Evolutionary conservation across 92 coral and sea anemone genomes (phyloP).

Genomic region (Epizoanthus fatuus): DNA sequence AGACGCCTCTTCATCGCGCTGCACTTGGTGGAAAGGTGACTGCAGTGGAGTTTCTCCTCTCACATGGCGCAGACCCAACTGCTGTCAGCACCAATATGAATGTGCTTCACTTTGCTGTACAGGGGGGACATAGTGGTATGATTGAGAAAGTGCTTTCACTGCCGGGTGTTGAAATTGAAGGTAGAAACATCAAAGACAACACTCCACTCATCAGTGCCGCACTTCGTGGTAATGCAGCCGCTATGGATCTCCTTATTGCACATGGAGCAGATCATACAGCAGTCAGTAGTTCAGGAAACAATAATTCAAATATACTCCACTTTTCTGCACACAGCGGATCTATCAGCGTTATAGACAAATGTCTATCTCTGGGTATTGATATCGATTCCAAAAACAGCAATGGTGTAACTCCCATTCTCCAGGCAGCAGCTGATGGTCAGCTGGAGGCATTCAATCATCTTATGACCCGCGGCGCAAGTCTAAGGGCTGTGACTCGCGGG

Average conservation of each 20-base stretch:
- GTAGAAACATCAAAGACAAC: neutral
- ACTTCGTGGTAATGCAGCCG: too few relatives aligned
- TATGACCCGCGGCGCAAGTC: neutral
- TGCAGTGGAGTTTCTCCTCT: neutral
- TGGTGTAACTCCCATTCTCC: neutral
- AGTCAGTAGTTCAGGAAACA: neutral
- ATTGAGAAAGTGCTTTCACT: slow-evolving; percentile 10
- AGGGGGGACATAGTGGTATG: neutral
- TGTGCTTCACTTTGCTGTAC: slow-evolving; percentile 22
- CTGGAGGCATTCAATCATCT: slow-evolving; percentile 4
- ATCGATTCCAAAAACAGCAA: neutral
- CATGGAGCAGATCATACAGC: too few relatives aligned
- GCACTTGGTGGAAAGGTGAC: neutral
- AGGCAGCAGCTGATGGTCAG: slow-evolving; percentile 1
- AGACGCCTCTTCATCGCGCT: neutral
- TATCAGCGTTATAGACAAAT: neutral
- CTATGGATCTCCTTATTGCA: too few relatives aligned
- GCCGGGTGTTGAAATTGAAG: slow-evolving; percentile 4
- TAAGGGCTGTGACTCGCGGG: neutral
- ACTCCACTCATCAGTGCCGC: too few relatives aligned
- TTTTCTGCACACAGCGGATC: slow-evolving; percentile 21
- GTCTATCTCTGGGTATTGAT: neutral
- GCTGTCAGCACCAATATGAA: slow-evolving; percentile 8
- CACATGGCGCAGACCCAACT: neutral
- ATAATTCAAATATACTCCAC: slow-evolving; percentile 13